Percentiles rank a stretch among this genome's conserved stretches.
phyloP scores from a whole-genome alignment of 2,888 invertebrate species.

The Bugula neritina region DNA sequence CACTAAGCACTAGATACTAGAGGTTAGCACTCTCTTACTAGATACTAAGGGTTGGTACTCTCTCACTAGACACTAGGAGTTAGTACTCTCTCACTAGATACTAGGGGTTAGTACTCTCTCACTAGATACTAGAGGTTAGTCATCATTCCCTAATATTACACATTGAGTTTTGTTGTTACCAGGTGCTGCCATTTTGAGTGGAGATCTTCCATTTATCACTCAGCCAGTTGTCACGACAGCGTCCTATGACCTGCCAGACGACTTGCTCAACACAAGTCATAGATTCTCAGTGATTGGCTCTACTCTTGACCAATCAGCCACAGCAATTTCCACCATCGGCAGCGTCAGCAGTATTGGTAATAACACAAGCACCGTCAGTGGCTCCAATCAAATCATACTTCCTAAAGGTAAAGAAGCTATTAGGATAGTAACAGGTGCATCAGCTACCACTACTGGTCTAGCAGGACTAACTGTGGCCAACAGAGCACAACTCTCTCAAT shows the following conservation, averaged over 20 bases:
- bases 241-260: background rate
- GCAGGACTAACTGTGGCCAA: background rate
- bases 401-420: slow-evolving; percentile 19
- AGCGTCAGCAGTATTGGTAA: too few relatives aligned
- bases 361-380: background rate
- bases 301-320: background rate
- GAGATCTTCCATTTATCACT: slow-evolving; percentile 8
- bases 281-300: too few relatives aligned
- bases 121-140: too few relatives aligned
- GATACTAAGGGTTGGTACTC: too few relatives aligned
- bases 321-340: background rate
- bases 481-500: background rate
- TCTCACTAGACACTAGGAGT: too few relatives aligned
- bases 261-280: background rate
- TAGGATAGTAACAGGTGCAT: background rate
- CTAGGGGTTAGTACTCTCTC: too few relatives aligned
- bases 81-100: too few relatives aligned
- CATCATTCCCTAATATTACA: too few relatives aligned
- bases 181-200: slow-evolving; percentile 24
- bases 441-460: background rate
- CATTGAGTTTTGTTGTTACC: too few relatives aligned
- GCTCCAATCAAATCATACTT: background rate
- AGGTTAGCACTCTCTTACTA: too few relatives aligned
- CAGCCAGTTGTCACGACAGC: background rate
- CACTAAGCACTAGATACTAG: too few relatives aligned